Base-by-base conservation (phyloP, 2,797 vertebrate species). In the Mastacembelus armatus region DNA sequence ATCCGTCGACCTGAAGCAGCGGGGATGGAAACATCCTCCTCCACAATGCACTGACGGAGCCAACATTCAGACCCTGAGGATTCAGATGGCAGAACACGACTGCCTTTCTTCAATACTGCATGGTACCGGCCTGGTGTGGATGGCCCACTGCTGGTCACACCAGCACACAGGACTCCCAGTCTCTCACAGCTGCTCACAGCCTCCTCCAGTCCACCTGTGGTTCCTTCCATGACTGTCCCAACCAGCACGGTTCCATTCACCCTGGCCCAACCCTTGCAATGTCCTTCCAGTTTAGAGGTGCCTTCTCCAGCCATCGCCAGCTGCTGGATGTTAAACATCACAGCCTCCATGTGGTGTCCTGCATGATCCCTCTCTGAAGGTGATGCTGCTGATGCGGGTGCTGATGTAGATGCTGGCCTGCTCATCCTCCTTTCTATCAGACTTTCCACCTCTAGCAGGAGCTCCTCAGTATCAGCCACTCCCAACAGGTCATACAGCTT, bases 311-410 rank as follows among this genome's bases (percentile, higher is more conserved):
- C 22, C 16, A 3, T 36, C 12, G 77, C 85, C 12, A 93, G 74
- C 47, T 89, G 94, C 16, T 90, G 80, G 68, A 95, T 91, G 68
- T 94, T 92, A 69, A 91, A 93, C 66, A 96, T 92, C 57, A 94
- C 80, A 1, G 93, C 87, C 30, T 92, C 88, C 4, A 94, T 67
- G 48, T 56, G 32, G 35, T 3, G 66, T 38, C 40, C 45, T 0
- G 56, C 64, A 52, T 63, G 45, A 10, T 42, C 77, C 47, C 59
- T 79, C 2, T 63, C 11, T 8, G n/a, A 67, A 9, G 43, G 50
- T 0, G 14, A 14, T 16, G 68, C 36, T 45, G 57, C 29, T n/a
- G 69, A 72, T 60, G 65, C 5, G 8, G 72, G 24, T 26, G 54
- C 16, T 42, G 54, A 27, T 4, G 56, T 51, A 18, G 83, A 66